These are phyloP conservation scores for Ostrea edulis DNA, from an alignment of 1,140 invertebrate genomes.

Conservation along the genomic window DNA sequence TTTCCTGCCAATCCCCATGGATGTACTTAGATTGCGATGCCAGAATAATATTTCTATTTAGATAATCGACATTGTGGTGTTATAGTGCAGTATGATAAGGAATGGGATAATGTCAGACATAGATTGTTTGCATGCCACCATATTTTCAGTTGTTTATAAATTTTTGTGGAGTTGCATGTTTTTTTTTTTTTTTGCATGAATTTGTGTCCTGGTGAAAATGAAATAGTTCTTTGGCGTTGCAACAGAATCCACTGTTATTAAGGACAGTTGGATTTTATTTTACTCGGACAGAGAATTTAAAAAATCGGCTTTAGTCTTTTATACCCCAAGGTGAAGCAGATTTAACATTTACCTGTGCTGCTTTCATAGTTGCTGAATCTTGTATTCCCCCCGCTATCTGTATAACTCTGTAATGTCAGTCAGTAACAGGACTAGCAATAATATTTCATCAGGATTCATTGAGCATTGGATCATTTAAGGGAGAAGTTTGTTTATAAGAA, in stretches of 20 bases:
- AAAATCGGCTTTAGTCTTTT: no score
- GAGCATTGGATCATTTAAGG: not conserved
- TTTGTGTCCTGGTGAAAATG: not conserved
- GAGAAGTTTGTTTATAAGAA: not conserved
- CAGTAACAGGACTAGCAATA: not conserved
- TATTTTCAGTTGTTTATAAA: constrained; percentile 33
- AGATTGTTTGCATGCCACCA: not conserved
- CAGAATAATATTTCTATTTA: not conserved
- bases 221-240: not conserved
- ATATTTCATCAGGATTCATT: not conserved
- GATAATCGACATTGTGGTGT: not conserved
- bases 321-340: no score
- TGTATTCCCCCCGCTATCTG: not conserved
- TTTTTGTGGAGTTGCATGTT: constrained; percentile 26
- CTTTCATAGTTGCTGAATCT: not conserved
- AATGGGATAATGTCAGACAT: not conserved
- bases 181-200: not conserved
- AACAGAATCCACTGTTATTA: not conserved
- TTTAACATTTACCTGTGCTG: not conserved
- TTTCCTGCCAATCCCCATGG: not conserved
- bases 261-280: no score
- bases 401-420: not conserved
- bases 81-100: not conserved
- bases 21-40: not conserved
- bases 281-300: no score